Evolutionary conservation across 2,888 invertebrate species (phyloP).

Genomic region (Phalera bucephala): DNA sequence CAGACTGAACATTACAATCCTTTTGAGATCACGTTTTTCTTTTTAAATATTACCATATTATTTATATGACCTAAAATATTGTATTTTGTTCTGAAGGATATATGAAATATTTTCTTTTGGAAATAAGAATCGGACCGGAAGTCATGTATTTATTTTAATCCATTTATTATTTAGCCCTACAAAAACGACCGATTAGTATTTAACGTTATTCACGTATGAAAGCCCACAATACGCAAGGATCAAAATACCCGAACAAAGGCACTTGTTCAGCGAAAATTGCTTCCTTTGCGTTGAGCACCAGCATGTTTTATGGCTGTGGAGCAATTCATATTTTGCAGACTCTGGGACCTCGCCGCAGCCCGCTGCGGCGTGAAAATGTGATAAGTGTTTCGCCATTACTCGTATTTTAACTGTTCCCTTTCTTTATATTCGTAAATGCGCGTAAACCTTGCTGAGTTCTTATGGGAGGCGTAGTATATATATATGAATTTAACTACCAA

Average conservation of each 20-base stretch:
- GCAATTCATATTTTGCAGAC: conserved; percentile 51
- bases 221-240: conserved; percentile 37
- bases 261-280: conserved; percentile 45
- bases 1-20: no score
- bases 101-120: background rate
- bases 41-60: no score
- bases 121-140: background rate
- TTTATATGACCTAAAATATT: no score
- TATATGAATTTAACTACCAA: no score
- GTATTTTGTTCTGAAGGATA: no score
- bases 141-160: conserved; percentile 1
- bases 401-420: conserved; percentile 21
- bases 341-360: conserved; percentile 32
- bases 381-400: conserved; percentile 34
- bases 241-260: conserved; percentile 47
- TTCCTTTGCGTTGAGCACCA: conserved; percentile 44
- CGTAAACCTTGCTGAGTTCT: background rate
- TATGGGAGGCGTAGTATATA: no score
- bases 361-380: conserved; percentile 39
- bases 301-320: conserved; percentile 44
- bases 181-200: conserved; percentile 27
- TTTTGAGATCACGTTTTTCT: no score
- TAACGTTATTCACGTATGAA: conserved; percentile 19
- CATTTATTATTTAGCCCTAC: conserved; percentile 8
- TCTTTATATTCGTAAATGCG: conserved; percentile 2